A percentile compares a stretch with the other conserved stretches of the same genome.
Evolutionary conservation across 1,140 invertebrate species (phyloP).

Genomic region (Coelopa frigida): DNA sequence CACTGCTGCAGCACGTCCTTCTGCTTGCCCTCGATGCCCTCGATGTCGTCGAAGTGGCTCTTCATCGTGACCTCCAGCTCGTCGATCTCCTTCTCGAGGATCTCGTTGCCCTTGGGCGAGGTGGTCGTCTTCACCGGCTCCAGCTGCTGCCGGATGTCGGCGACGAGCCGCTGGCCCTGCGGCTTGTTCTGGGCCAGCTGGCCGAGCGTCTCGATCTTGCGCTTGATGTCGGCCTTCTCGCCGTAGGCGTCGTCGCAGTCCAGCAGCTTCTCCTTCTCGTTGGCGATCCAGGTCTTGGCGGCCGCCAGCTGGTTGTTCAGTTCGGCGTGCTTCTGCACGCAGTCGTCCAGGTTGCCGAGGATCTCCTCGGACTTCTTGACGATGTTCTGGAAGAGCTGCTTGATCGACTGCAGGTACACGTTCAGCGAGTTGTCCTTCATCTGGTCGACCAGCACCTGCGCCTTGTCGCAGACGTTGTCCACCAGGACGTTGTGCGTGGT

Average conservation of each 20-base stretch:
- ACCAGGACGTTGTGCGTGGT: constrained; percentile 83
- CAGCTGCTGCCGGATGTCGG: constrained; percentile 61
- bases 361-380: constrained; percentile 80
- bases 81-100: constrained; percentile 65
- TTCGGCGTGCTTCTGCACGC: constrained; percentile 77
- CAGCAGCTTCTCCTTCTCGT: constrained; percentile 67
- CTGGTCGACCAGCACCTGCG: constrained; percentile 80
- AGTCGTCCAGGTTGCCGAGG: constrained; percentile 74
- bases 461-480: constrained; percentile 86
- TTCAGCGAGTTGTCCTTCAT: constrained; percentile 81
- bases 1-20: constrained; percentile 71
- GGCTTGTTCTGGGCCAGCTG: constrained; percentile 62
- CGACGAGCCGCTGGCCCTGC: constrained; percentile 64
- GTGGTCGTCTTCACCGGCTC: constrained; percentile 71
- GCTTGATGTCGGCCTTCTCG: constrained; percentile 70
- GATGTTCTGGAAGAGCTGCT: constrained; percentile 81
- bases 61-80: constrained; percentile 58
- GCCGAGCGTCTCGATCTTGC: constrained; percentile 62
- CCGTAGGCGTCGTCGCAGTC: constrained; percentile 72
- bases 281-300: constrained; percentile 71
- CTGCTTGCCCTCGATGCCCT: constrained; percentile 59
- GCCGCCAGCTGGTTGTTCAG: constrained; percentile 63
- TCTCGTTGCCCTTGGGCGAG: constrained; percentile 65
- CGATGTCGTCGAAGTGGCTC: constrained; percentile 59
- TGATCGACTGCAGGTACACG: constrained; percentile 80